Percentiles rank a stretch among this genome's conserved stretches.
Evolutionary conservation across 1,140 invertebrate genomes (phyloP).

Genomic region (Oryctes rhinoceros): DNA sequence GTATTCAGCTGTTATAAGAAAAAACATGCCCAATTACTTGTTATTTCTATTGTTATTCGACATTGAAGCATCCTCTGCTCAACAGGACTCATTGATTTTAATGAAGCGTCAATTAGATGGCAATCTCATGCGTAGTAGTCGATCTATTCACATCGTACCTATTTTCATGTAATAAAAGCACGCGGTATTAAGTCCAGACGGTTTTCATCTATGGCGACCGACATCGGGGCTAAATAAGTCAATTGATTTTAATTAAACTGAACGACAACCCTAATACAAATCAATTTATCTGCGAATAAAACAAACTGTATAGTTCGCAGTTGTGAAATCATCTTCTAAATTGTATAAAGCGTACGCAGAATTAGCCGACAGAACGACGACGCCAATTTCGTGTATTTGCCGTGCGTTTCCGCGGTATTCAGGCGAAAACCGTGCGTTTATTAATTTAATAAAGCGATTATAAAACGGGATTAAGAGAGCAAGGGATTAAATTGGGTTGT

Average conservation of each 20-base stretch:
- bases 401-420: too few relatives aligned
- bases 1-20: too few relatives aligned
- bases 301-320: not conserved
- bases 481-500: too few relatives aligned
- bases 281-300: conserved; percentile 14
- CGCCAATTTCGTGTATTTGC: not conserved
- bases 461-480: too few relatives aligned
- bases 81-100: not conserved
- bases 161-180: not conserved
- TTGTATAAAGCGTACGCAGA: not conserved
- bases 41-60: too few relatives aligned
- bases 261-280: conserved; percentile 24
- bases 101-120: not conserved
- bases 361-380: conserved; percentile 18
- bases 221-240: conserved; percentile 24
- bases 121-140: not conserved
- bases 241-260: conserved; percentile 29
- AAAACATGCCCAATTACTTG: too few relatives aligned
- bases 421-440: too few relatives aligned
- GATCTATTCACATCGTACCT: not conserved
- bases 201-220: not conserved
- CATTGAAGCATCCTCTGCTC: too few relatives aligned
- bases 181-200: conserved; percentile 11
- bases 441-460: too few relatives aligned
- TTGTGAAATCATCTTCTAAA: conserved; percentile 19